Evolutionary conservation across 2,888 invertebrate genomes (phyloP).

Genomic region (Aspidiotus destructor): DNA sequence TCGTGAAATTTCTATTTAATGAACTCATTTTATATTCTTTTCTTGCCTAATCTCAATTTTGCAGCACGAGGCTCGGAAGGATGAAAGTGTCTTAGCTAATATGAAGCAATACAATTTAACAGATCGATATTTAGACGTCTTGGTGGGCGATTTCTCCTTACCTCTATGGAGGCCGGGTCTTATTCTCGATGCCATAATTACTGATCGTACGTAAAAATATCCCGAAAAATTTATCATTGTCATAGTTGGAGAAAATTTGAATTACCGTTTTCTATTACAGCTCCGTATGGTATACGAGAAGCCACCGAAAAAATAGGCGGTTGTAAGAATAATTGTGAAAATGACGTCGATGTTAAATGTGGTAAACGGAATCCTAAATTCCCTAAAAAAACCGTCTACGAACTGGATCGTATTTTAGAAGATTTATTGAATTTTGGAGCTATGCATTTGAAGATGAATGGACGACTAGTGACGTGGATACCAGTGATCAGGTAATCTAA

Average conservation of each 20-base stretch:
- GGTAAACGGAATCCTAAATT: slow-evolving; percentile 37
- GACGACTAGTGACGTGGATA: slow-evolving; percentile 89
- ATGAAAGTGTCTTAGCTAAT: slow-evolving; percentile 82
- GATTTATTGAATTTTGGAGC: slow-evolving; percentile 81
- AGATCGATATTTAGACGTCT: slow-evolving; percentile 68
- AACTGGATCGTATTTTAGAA: slow-evolving; percentile 65
- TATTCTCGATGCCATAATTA: slow-evolving; percentile 82
- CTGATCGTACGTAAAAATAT: slow-evolving; percentile 63
- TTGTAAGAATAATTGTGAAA: slow-evolving; percentile 49
- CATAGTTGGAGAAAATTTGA: neutral
- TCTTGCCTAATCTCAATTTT: too few species aligned
- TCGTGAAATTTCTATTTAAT: neutral
- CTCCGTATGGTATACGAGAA: slow-evolving; percentile 96
- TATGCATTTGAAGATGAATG: slow-evolving; percentile 59
- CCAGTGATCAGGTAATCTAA: slow-evolving; percentile 67
- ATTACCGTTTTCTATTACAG: slow-evolving; percentile 46
- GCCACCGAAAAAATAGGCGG: slow-evolving; percentile 73
- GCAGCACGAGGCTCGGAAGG: slow-evolving; percentile 42
- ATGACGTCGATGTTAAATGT: slow-evolving; percentile 52
- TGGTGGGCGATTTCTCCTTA: slow-evolving; percentile 84
- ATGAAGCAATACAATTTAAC: slow-evolving; percentile 76
- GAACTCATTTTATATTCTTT: too few species aligned
- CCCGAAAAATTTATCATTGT: neutral
- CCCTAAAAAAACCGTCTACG: slow-evolving; percentile 77
- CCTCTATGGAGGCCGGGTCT: slow-evolving; percentile 63